Evolutionary conservation across 2,888 invertebrate species (phyloP), one percentile per base, ranked within the genome.

Genomic region (Euspilapteryx auroguttella): DNA sequence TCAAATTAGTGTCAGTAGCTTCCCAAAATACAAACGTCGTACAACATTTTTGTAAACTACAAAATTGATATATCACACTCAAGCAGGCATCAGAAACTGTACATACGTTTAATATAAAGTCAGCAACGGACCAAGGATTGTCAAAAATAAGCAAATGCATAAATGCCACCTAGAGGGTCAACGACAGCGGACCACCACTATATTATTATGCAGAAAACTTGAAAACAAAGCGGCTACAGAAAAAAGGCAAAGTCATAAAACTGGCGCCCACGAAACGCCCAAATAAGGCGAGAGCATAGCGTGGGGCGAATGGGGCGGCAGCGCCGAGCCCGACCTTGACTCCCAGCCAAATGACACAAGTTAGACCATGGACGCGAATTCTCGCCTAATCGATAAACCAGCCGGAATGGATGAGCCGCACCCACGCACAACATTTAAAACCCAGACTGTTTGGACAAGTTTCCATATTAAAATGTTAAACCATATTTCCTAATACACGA

Each of bases 311-410:
- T 61, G 49, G 37, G 62, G 53, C 52, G 63, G 64, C 61, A 59
- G 59, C 56, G 56, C 37, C 58, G 54, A 48, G 62, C 46, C 42
- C 62, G 75, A 65, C 75, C 75, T 75, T 73, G 75, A 75, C 65
- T 68, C 65, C 63, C 62, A 48, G 69, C 75, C 73, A 73, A 75
- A 75, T 65, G 71, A 73, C 71, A 73, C 62, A 71, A 71, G 68
- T 69, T 69, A 61, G 71, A 59, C 71, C 64, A 73, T 69, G 66
- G 71, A 66, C 62, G 69, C 68, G 71, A 61, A 65, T 49, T 68
- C 62, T 63, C 59, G 53, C 53, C 64, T 59, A 69, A 73, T 73
- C 73, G 63, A 73, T 73, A 66, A 6, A 66, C 61, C 62, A 64
- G 56, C 55, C 61, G 43, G 49, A 63, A 64, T 58, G 47, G 58